Evolutionary conservation across 2,113 vertebrate species (phyloP), one percentile per base, ranked within the genome.

Genomic region (Pholis gunnellus): DNA sequence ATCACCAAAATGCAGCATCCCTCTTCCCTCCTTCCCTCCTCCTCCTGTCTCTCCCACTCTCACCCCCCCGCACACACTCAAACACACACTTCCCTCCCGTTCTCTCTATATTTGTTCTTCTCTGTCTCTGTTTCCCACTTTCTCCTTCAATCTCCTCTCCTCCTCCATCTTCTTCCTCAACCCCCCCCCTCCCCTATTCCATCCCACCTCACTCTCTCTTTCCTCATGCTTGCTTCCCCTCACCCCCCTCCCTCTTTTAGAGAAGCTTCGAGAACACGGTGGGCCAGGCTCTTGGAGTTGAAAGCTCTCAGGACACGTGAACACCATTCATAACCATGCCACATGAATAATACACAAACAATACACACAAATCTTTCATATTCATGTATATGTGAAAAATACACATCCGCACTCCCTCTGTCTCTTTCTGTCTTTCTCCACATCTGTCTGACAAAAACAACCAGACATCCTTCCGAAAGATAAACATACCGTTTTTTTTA

Each of bases 1-100:
- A 79, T 92, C 86, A 87, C 77, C 87, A 78, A 92, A 93, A 85
- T 85, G 86, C 92, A 93, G 83, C 88, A 82, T 84, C 82, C 80
- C 88, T 68, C 72, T 63, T 73, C 78, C 70, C 84, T 63, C 73
- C 80, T 74, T 6, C 54, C 34, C 10, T 10, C 27, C 52, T 69
- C 70, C 22, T 38, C 70, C 63, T 75, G 29, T 76, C 59, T 80
- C 79, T 71, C 68, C 59, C 72, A 46, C 71, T 78, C 57, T 59
- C 70, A 60, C 56, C 74, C 70, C 78, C 38, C 14, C 50, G 6
- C 34, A 34, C 5, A 34, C 34, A 34, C 14, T 9, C 50, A 25
- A 22, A 44, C 22, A n/a, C 50, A 54, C 20, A 54, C 52, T 54
- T 54, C 17, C 3, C 72, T 83, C 59, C 46, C 40, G 20, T 72